These are phyloP conservation scores for Sylvia borin DNA, from an alignment of 2,797 vertebrate species.

Conservation along the genomic window DNA sequence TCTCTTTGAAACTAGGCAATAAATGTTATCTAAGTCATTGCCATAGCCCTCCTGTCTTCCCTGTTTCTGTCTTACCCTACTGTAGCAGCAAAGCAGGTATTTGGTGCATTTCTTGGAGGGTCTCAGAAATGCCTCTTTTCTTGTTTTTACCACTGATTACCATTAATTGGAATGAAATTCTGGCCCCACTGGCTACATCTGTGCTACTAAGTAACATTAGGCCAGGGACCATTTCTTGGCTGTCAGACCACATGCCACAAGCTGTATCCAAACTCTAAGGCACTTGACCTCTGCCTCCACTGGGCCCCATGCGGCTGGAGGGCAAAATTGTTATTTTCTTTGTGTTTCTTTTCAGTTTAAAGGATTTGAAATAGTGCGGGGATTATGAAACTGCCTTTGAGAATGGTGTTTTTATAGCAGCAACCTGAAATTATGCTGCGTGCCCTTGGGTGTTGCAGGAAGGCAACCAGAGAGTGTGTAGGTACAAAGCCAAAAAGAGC, in stretches of 20 bases:
- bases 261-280: background rate
- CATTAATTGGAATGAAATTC: background rate
- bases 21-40: background rate
- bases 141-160: background rate
- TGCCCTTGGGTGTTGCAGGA: background rate
- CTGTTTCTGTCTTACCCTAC: background rate
- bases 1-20: background rate
- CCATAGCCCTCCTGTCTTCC: background rate
- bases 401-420: background rate
- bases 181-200: background rate
- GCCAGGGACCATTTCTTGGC: background rate
- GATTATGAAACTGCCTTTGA: background rate
- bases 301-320: background rate
- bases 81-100: background rate
- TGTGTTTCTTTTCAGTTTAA: background rate
- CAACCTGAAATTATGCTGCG: background rate
- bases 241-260: background rate
- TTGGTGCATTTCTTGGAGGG: background rate
- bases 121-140: background rate
- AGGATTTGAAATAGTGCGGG: background rate
- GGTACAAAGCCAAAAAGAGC: background rate
- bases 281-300: background rate
- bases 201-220: background rate
- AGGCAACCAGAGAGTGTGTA: background rate
- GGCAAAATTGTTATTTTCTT: background rate